Evolutionary conservation across 2,113 vertebrate genomes (phyloP), one percentile per base, ranked within the genome.

Genomic region (Aegithalos caudatus): DNA sequence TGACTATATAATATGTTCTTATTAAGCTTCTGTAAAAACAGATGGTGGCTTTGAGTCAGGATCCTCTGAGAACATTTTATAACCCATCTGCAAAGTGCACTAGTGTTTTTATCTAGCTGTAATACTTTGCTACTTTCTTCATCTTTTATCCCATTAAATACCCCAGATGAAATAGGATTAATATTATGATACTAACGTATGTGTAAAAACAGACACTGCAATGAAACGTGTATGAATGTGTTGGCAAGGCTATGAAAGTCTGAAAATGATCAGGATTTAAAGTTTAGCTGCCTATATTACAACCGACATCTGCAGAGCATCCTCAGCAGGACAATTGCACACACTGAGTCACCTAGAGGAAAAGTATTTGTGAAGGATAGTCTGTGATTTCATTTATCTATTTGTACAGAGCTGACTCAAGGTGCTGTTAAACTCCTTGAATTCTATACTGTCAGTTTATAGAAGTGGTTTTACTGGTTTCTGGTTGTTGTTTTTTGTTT

Each of bases 131-230:
- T 94, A 20, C 42, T 88, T 54, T 58, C 76, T 97, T 77, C 90
- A 91, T 86, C 47, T 82, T 92, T 94, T 86, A 94, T 91, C 28
- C 40, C 33, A 66, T 96, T 96, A 95, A 95, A 91, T 48, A 89
- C 14, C 28, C 12, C n/a, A 95, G 73, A 93, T 38, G 47, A 95
- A 94, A 95, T 80, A 23, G 47, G 37, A 94, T 88, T 79, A 90
- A 92, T 89, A 89, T 90, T 82, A 80, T 61, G 73, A 86, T 88
- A 84, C 29, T 78, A 85, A 89, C 47, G 33, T 57, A 58, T 58
- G 51, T 95, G 62, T 81, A 93, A 85, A 95, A 95, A 73, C 72
- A 90, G 70, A 60, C 25, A 45, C 23, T 53, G 56, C 62, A 92
- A n/a, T 70, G 44, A 88, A 96, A 81, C 37, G 35, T 64, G 20